Evolutionary conservation across 2,797 vertebrate genomes (phyloP).

Genomic region (Liparis tanakae): DNA sequence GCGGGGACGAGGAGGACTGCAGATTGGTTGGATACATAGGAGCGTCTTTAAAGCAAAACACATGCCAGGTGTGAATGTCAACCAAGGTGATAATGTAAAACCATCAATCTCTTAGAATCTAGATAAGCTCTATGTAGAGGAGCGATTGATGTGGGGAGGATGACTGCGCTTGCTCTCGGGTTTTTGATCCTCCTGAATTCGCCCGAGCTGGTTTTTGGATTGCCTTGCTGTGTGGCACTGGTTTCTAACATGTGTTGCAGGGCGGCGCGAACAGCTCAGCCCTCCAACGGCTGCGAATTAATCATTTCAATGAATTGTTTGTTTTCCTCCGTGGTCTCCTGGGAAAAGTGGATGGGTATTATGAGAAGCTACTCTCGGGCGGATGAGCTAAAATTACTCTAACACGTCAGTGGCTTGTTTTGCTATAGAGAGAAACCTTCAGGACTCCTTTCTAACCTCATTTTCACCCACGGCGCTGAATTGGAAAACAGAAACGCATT

Average conservation of each 20-base stretch:
- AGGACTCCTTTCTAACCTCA: constrained; percentile 43
- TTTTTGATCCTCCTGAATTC: constrained; percentile 71
- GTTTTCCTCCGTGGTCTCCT: constrained; percentile 64
- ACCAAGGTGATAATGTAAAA: constrained; percentile 73
- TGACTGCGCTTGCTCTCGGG: constrained; percentile 53
- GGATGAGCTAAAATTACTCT: constrained; percentile 73
- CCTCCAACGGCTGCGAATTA: constrained; percentile 61
- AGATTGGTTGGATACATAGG: constrained; percentile 75
- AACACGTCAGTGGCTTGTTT: constrained; percentile 62
- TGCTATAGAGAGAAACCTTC: constrained; percentile 10
- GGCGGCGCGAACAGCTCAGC: constrained; percentile 54
- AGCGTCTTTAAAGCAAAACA: constrained; percentile 70
- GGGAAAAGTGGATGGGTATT: constrained; percentile 54
- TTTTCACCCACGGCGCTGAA: constrained; percentile 37
- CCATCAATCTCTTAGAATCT: constrained; percentile 71
- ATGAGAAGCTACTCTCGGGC: constrained; percentile 57
- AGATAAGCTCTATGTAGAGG: constrained; percentile 65
- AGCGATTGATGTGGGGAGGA: constrained; percentile 69
- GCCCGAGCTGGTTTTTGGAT: constrained; percentile 68
- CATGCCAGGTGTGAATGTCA: constrained; percentile 64
- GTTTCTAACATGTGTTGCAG: constrained; percentile 55
- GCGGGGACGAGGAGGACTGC: constrained; percentile 70
- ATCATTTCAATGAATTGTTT: constrained; percentile 74
- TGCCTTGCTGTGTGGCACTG: constrained; percentile 48
- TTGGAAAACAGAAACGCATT: constrained; percentile 37